Conservation (phyloP, 1,140 invertebrate species). For the Trypoxylus dichotomus region DNA sequence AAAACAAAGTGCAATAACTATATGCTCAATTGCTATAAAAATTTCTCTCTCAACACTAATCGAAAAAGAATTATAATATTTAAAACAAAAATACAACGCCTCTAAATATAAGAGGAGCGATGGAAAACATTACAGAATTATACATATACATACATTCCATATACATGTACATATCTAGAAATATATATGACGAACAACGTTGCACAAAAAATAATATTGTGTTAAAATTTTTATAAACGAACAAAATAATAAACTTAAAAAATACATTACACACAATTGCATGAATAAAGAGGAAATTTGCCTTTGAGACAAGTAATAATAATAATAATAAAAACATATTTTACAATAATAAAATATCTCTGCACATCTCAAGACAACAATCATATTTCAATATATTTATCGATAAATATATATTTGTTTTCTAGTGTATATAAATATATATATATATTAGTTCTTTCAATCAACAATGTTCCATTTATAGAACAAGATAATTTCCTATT, state of each 20-base stretch:
- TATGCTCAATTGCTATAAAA: background rate
- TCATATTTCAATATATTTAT: background rate
- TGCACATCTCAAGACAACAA: conserved; percentile 4
- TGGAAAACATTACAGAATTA: no score
- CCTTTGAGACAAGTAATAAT: conserved; percentile 4
- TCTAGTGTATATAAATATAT: background rate
- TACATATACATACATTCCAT: no score
- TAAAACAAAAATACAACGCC: background rate
- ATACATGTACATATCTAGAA: background rate
- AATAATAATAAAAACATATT: background rate
- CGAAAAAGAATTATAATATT: background rate
- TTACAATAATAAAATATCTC: conserved; percentile 18
- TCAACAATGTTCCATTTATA: background rate
- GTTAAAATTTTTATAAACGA: background rate
- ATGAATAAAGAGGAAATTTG: conserved; percentile 5
- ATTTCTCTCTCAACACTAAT: background rate
- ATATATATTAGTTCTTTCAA: background rate
- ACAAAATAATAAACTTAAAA: background rate
- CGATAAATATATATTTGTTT: background rate
- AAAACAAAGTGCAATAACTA: conserved; percentile 9
- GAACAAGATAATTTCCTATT: background rate
- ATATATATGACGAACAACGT: background rate
- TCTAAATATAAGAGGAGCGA: background rate
- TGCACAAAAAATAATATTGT: background rate
- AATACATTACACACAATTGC: conserved; percentile 12